Conservation (phyloP, 2,888 invertebrate species). For the Mesorhabditis sp. region DNA sequence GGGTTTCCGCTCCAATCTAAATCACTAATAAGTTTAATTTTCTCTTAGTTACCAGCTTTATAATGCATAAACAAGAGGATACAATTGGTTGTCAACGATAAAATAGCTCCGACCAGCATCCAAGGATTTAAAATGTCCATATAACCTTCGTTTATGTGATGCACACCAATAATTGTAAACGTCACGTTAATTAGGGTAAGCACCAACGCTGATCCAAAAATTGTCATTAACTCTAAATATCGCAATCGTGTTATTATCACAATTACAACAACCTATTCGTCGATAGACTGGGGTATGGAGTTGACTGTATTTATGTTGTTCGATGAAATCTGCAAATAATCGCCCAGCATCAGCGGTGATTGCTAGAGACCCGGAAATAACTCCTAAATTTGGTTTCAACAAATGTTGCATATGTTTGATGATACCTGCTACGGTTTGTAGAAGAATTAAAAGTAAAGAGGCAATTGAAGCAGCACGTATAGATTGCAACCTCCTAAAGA, state of each 20-base stretch:
- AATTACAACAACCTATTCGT: background rate
- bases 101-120: constrained; percentile 3
- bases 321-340: constrained; percentile 4
- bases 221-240: background rate
- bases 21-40: background rate
- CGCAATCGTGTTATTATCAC: no score
- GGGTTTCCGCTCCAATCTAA: background rate
- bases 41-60: background rate
- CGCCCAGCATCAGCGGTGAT: background rate
- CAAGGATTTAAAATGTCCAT: background rate
- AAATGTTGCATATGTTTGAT: background rate
- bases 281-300: background rate
- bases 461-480: background rate
- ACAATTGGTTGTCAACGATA: background rate
- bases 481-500: background rate
- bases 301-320: constrained; percentile 1
- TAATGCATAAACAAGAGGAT: background rate
- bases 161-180: background rate
- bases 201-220: background rate
- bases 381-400: background rate
- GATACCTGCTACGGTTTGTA: background rate
- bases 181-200: background rate
- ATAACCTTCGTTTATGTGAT: constrained; percentile 1
- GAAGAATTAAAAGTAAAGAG: background rate
- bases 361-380: constrained; percentile 2